Evolutionary conservation across 1,140 invertebrate genomes (phyloP).

Genomic region (Drosophila azteca): DNA sequence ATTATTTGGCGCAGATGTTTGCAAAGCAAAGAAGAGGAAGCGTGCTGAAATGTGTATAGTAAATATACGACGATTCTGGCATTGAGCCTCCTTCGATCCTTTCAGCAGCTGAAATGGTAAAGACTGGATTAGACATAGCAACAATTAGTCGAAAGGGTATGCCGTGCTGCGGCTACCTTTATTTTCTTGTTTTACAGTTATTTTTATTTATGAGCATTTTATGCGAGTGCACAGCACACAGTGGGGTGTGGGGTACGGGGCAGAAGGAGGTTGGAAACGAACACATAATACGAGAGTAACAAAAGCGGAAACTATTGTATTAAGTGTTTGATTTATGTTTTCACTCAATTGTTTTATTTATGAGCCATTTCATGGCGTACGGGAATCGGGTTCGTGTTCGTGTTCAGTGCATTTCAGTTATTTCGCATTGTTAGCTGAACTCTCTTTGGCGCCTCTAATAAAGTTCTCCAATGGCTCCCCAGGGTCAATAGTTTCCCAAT

Average conservation of each 20-base stretch:
- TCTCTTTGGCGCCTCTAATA: no score
- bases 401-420: slow-evolving; percentile 29
- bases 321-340: slow-evolving; percentile 81
- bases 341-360: slow-evolving; percentile 81
- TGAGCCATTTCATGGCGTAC: slow-evolving; percentile 52
- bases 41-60: no score
- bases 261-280: slow-evolving; percentile 57
- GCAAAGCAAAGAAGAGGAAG: no score
- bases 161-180: no score
- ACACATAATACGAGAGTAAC: slow-evolving; percentile 65
- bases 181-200: slow-evolving; percentile 70
- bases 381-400: slow-evolving; percentile 2
- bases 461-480: slow-evolving; percentile 17
- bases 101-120: no score
- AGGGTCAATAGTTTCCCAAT: slow-evolving; percentile 18
- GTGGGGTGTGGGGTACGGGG: background rate
- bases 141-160: no score
- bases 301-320: slow-evolving; percentile 82
- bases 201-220: slow-evolving; percentile 81
- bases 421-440: background rate
- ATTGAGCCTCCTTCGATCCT: no score
- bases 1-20: no score
- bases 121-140: no score
- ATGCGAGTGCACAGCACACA: slow-evolving; percentile 65
- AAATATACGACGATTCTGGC: no score